Evolutionary conservation across 2,797 vertebrate species (phyloP).

Genomic region (Nyctibius grandis): DNA sequence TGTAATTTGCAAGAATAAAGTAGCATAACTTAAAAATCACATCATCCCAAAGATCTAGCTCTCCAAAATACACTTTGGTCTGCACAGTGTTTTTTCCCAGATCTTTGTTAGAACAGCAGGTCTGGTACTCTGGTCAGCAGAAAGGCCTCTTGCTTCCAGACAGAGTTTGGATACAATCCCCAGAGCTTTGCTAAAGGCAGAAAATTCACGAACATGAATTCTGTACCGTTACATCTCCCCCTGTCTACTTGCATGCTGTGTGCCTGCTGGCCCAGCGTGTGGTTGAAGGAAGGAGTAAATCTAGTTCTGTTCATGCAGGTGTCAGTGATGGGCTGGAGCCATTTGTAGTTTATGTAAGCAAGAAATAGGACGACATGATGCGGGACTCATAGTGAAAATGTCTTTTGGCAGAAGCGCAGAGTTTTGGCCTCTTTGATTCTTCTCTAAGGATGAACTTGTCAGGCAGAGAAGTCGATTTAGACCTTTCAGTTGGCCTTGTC

Average conservation of each 20-base stretch:
- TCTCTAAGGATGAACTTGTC: background rate
- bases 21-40: background rate
- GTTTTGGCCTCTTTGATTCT: background rate
- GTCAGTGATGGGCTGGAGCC: background rate
- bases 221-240: background rate
- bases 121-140: background rate
- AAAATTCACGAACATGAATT: background rate
- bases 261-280: background rate
- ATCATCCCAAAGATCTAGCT: background rate
- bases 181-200: background rate
- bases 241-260: background rate
- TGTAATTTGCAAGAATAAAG: background rate
- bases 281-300: background rate
- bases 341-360: background rate
- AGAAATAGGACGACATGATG: background rate
- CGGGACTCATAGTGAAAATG: background rate
- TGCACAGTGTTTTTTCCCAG: background rate
- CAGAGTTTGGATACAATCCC: background rate
- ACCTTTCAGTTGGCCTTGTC: background rate
- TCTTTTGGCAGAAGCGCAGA: background rate
- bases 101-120: background rate
- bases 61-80: background rate
- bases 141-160: background rate
- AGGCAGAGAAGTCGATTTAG: background rate
- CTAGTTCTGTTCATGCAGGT: background rate